Evolutionary conservation across 2,113 vertebrate genomes (phyloP).

Genomic region (Indicator maculatus): DNA sequence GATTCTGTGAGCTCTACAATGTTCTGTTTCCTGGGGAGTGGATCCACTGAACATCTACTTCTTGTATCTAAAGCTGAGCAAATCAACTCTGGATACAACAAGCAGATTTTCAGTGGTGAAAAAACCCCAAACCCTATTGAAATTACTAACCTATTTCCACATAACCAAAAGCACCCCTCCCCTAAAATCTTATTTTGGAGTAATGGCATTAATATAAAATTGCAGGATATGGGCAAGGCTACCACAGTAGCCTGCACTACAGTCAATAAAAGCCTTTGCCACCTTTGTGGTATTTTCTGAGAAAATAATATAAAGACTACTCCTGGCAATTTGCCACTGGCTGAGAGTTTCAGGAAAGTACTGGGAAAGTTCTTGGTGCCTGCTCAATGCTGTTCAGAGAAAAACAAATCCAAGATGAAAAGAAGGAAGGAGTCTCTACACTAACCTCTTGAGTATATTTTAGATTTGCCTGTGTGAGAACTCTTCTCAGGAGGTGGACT

Average conservation of each 20-base stretch:
- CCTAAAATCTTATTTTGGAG: not conserved
- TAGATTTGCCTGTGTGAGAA: not conserved
- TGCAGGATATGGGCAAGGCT: not conserved
- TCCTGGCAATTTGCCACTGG: not conserved
- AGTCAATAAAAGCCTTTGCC: not conserved
- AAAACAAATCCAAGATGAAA: not conserved
- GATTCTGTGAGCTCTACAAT: not conserved
- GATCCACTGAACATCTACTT: not conserved
- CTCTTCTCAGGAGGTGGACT: not conserved
- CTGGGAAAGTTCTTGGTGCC: not conserved
- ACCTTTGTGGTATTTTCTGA: not conserved
- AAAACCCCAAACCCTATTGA: not conserved
- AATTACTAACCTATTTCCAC: not conserved
- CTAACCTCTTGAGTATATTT: not conserved
- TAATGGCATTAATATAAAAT: not conserved
- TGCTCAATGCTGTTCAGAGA: not conserved
- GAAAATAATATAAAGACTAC: not conserved
- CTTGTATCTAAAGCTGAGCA: not conserved
- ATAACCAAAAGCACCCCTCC: not conserved
- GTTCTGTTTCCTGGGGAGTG: not conserved
- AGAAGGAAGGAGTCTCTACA: not conserved
- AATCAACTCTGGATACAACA: not conserved
- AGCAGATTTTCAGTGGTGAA: not conserved
- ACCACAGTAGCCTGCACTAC: not conserved
- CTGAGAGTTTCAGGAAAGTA: not conserved